phyloP scores from a whole-genome alignment of 2,113 vertebrate genomes.

The Laticauda colubrina region DNA sequence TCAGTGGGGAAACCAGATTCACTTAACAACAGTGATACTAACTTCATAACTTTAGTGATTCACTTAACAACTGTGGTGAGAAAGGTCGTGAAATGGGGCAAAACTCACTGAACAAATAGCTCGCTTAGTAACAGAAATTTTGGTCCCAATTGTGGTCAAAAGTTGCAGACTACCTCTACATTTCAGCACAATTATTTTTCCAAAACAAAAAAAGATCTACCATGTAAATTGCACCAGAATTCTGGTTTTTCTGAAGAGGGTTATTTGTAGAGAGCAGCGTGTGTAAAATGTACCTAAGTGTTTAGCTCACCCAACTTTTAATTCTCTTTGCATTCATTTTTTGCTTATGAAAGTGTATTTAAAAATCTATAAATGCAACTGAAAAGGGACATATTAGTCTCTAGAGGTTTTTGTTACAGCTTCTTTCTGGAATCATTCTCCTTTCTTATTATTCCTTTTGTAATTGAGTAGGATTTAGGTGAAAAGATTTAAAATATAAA shows the following conservation, averaged over 20 bases:
- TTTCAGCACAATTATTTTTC: neutral
- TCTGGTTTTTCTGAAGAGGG: neutral
- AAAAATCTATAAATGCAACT: constrained; percentile 50
- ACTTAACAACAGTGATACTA: too few species aligned
- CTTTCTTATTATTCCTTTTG: constrained; percentile 55
- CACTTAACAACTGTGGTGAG: too few species aligned
- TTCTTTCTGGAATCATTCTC: constrained; percentile 53
- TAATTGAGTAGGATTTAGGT: constrained; percentile 56
- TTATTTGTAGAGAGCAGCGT: neutral
- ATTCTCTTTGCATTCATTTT: neutral
- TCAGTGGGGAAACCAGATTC: too few species aligned
- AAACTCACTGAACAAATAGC: too few species aligned
- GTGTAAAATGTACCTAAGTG: neutral
- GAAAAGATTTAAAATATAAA: constrained; percentile 53
- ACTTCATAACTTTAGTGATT: too few species aligned
- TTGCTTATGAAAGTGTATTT: constrained; percentile 43
- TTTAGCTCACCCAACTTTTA: neutral
- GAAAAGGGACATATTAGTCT: constrained; percentile 40
- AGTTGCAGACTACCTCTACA: too few species aligned
- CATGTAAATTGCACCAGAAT: neutral
- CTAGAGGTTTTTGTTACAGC: constrained; percentile 26
- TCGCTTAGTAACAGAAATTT: too few species aligned
- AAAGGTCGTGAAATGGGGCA: too few species aligned
- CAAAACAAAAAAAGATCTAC: neutral
- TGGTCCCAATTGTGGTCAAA: too few species aligned